These are phyloP conservation scores for Epinotia nisella DNA, from an alignment of 2,888 invertebrate genomes.

Conservation along the genomic window DNA sequence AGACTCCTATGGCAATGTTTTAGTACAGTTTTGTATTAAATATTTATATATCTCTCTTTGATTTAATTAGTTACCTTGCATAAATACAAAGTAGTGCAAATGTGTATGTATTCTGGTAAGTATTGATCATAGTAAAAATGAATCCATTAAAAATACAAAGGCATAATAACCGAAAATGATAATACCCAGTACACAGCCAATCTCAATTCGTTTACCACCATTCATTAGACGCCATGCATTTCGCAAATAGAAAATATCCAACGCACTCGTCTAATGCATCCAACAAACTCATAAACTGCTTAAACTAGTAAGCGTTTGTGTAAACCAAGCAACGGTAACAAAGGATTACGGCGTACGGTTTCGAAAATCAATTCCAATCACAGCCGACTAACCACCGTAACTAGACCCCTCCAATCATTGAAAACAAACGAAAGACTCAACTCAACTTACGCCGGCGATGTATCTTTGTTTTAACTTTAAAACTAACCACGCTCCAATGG, in stretches of 20 bases:
- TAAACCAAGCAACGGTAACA: conserved; percentile 77
- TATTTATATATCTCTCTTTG: no score
- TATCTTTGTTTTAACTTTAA: conserved; percentile 50
- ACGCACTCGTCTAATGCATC: conserved; percentile 24
- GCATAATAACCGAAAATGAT: background rate
- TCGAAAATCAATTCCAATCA: conserved; percentile 75
- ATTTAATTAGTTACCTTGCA: no score
- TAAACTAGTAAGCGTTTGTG: conserved; percentile 80
- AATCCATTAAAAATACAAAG: background rate
- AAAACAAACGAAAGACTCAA: conserved; percentile 43
- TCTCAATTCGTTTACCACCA: background rate
- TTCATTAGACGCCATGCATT: conserved; percentile 18
- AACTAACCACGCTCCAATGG: conserved; percentile 43
- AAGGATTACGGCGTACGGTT: conserved; percentile 74
- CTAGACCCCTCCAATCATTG: conserved; percentile 48
- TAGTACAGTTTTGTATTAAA: no score
- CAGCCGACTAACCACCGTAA: conserved; percentile 45
- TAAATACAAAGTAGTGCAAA: no score
- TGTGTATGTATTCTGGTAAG: no score
- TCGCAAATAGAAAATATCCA: conserved; percentile 28
- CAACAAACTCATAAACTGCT: conserved; percentile 70
- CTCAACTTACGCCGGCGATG: conserved; percentile 49
- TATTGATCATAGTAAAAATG: background rate
- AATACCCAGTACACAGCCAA: background rate
- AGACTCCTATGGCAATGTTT: no score